Evolutionary conservation across 2,797 vertebrate genomes (phyloP).

Genomic region (Hoplostethus atlanticus): DNA sequence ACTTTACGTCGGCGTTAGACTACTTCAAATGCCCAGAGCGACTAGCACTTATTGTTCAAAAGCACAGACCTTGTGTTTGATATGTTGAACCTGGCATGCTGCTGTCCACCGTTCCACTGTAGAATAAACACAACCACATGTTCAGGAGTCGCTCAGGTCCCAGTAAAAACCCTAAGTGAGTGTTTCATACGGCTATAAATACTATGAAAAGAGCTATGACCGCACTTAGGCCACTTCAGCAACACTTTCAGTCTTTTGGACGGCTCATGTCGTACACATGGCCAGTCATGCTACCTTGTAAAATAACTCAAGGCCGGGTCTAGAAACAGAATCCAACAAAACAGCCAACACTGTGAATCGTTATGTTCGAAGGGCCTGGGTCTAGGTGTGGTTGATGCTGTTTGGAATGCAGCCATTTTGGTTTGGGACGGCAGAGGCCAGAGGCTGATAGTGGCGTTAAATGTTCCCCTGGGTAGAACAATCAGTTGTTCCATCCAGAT

Average conservation of each 20-base stretch:
- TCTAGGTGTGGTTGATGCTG: neutral
- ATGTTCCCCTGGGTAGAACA: neutral
- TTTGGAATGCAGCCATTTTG: neutral
- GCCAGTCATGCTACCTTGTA: neutral
- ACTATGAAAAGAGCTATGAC: slow-evolving; percentile 4
- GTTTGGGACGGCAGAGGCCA: neutral
- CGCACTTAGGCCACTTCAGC: neutral
- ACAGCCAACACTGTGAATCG: too few species aligned
- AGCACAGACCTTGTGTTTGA: neutral
- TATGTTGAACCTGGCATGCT: neutral
- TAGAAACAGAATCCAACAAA: too few species aligned
- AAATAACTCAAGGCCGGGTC: too few species aligned
- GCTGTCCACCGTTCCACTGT: neutral
- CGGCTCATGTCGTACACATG: neutral
- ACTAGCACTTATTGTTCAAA: slow-evolving; percentile 1
- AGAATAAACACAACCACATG: neutral
- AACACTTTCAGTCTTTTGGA: neutral
- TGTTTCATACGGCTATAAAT: slow-evolving; percentile 8
- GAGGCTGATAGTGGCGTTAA: neutral
- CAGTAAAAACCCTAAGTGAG: neutral
- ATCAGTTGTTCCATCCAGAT: slow-evolving; percentile 6
- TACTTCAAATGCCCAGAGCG: slow-evolving; percentile 3
- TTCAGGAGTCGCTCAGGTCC: neutral
- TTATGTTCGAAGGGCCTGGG: neutral
- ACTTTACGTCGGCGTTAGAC: neutral